Evolutionary conservation across 2,797 vertebrate genomes (phyloP), one percentile per base, ranked within the genome.

Genomic region (Podarcis lilfordi): DNA sequence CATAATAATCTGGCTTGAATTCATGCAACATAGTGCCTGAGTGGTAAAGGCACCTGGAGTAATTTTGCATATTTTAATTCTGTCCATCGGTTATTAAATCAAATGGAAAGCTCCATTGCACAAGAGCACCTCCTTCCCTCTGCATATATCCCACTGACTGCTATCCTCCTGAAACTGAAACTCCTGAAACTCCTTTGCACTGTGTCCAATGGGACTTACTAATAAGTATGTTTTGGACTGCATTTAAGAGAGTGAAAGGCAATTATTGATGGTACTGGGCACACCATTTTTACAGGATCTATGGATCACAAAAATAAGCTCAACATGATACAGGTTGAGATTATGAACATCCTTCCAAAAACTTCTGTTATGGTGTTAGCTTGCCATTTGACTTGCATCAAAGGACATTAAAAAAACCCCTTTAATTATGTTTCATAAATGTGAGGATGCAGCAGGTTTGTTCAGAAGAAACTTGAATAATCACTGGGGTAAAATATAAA

Each of bases 401-500:
- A 84, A 87, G 25, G 50, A 85, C 21, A 23, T 19, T 76, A 86
- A 80, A 83, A 81, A 91, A 45, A 50, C 66, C 64, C 9, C 45
- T 85, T 25, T 21, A 79, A 88, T 89, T 40, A 77, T 6, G 75
- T 88, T 77, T 87, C 75, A 89, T 66, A 27, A 80, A 91, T 78
- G n/a, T 81, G 90, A 76, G 90, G 32, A 68, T 76, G 4, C n/a
- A 80, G 55, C 68, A 82, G 86, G 88, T 15, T 80, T 27, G 37
- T 92, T 81, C 85, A 0, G 1, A 89, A 85, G 35, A 89, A 87
- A 85, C 79, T 35, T 15, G 72, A 85, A 84, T 86, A 93, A 92
- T 91, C 69, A 5, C 76, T 55, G 55, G 11, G 21, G n/a, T 81
- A 82, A 64, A 68, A 64, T 23, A 64, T 64, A 84, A 74, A 3